Evolutionary conservation across 2,888 invertebrate species (phyloP), one percentile per base, ranked within the genome.

Genomic region (Rhamnusium bicolor): DNA sequence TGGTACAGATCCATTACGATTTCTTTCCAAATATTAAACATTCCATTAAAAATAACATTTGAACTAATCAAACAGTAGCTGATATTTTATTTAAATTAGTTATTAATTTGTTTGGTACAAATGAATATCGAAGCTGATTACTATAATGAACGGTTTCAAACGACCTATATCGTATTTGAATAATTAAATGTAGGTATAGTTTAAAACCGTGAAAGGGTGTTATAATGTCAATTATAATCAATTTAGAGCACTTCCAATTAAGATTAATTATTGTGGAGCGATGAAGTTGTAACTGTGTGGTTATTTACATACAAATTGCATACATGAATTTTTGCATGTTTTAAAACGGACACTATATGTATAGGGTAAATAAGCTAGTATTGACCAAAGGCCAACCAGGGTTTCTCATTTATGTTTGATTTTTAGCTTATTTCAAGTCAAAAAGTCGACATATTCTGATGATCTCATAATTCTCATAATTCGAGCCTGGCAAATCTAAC

Each of bases 241-340:
- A 32, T 58, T 58, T 24, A 24, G 58, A 58, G 58, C n/a, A 32
- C 29, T 32, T 10, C 12, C 58, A 58, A 58, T 58, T 58, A 32
- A 29, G 16, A 14, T 16, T 27, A 32, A 58, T 58, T 58, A 32
- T 29, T 58, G 27, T 14, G 29, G 24, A 54, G 24, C 54, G 54
- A 54, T 54, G 27, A n/a, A 54, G 54, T 24, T 21, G 54, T n/a
- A 54, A 54, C 54, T 27, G 54, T 54, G 24, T 10, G 54, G 54
- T 54, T 54, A 54, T 54, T 54, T 24, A 12, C 21, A 21, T 54
- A 54, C 24, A 24, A 54, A 54, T 21, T 24, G 19, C 21, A n/a
- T n/a, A n/a, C n/a, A 4, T n/a, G n/a, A 54, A 19, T 54, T 54
- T 54, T 51, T 21, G 21, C 54, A 19, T n/a, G n/a, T 24, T 19